Evolutionary conservation across 2,797 vertebrate species (phyloP).

Genomic region (Gallinago solitaria): DNA sequence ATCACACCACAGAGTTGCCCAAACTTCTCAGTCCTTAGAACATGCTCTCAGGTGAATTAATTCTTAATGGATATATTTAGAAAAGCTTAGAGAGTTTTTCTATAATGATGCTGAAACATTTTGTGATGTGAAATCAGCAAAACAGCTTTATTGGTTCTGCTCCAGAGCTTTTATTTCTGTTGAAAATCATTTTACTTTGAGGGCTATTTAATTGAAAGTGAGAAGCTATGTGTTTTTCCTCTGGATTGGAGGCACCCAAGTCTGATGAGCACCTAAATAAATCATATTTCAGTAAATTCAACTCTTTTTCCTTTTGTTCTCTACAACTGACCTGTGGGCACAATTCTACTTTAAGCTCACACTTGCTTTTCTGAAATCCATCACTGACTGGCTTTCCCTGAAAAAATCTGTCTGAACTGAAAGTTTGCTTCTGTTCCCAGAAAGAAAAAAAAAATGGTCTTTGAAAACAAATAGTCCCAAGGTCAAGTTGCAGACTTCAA

Average conservation of each 20-base stretch:
- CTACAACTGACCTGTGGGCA: not conserved
- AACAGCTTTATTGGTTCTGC: not conserved
- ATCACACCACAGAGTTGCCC: not conserved
- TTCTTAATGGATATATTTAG: not conserved
- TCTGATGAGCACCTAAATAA: not conserved
- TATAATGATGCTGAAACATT: not conserved
- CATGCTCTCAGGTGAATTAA: not conserved
- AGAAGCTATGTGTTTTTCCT: not conserved
- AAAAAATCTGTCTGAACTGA: not conserved
- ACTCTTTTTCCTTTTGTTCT: not conserved
- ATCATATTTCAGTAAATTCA: not conserved
- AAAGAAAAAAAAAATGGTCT: not conserved
- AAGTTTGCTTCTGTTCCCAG: not conserved
- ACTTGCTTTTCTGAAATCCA: not conserved
- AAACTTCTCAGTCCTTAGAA: not conserved
- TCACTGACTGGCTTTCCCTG: not conserved
- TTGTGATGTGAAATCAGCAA: not conserved
- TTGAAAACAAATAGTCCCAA: not conserved
- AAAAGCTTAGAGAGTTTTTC: not conserved
- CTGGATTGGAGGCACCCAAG: not conserved
- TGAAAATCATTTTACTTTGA: constrained; percentile 10
- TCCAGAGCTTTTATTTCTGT: not conserved
- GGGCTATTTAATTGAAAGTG: not conserved
- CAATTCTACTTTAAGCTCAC: not conserved
- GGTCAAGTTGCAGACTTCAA: not conserved